A percentile compares a stretch with the other conserved stretches of the same genome.
phyloP scores from a whole-genome alignment of 2,113 vertebrate genomes.

The Macroglossus sobrinus region DNA sequence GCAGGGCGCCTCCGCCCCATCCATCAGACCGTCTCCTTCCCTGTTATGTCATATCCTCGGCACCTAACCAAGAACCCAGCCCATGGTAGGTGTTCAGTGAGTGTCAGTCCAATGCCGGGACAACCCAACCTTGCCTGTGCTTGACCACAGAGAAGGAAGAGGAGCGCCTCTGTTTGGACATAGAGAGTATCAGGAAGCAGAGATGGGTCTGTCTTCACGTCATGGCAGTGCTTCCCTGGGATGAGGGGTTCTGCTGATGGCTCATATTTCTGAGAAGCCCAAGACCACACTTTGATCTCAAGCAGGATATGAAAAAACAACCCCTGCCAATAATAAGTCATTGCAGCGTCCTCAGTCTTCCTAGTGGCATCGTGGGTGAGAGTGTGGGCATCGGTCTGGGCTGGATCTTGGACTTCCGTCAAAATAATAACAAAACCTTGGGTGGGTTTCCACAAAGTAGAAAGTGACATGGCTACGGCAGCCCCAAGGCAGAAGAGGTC shows the following conservation, averaged over 20 bases:
- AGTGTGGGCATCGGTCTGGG: background rate
- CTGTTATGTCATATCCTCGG: too few species aligned
- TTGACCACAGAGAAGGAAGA: background rate
- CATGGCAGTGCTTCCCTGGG: background rate
- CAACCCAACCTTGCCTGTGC: background rate
- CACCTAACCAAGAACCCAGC: background rate
- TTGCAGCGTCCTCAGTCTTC: background rate
- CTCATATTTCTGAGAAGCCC: background rate
- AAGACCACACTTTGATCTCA: background rate
- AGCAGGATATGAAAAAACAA: background rate
- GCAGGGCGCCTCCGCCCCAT: fast-evolving
- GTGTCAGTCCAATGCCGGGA: background rate
- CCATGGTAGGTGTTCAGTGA: background rate
- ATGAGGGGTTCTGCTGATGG: background rate
- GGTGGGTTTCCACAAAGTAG: background rate
- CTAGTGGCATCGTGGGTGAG: background rate
- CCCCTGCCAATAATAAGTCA: background rate
- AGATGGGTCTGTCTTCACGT: background rate
- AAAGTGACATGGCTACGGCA: background rate
- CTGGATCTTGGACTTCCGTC: background rate
- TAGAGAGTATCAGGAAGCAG: background rate
- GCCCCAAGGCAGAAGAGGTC: background rate
- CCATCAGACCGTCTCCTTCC: background rate
- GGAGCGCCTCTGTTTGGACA: background rate
- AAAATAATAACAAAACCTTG: background rate